Conservation (phyloP, 2,797 vertebrate genomes). For the Diceros bicornis region DNA sequence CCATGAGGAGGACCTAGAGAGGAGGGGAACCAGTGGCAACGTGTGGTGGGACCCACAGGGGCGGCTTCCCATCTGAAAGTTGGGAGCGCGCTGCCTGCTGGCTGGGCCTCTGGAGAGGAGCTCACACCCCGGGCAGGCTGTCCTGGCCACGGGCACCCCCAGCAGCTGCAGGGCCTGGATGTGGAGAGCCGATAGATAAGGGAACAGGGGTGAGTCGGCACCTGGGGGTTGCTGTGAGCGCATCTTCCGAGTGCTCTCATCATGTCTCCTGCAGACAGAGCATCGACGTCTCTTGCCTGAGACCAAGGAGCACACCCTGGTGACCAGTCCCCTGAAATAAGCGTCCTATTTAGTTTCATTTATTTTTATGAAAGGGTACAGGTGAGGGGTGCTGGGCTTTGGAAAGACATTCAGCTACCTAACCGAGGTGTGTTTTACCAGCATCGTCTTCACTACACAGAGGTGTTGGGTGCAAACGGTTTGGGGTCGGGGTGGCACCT, state of each 20-base stretch:
- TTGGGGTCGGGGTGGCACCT: fast-evolving
- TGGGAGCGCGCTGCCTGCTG: fast-evolving
- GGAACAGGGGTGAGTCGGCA: fast-evolving
- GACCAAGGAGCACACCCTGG: background rate
- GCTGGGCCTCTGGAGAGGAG: background rate
- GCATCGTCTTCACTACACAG: background rate
- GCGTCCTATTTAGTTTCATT: background rate
- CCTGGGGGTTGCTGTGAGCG: fast-evolving
- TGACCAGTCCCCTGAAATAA: background rate
- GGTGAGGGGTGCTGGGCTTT: too few relatives aligned
- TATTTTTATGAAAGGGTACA: background rate
- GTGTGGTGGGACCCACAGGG: fast-evolving
- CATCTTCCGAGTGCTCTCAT: background rate
- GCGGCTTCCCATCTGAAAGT: background rate
- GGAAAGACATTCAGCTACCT: background rate
- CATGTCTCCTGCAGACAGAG: background rate
- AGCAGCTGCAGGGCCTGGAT: background rate
- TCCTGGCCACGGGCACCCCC: fast-evolving
- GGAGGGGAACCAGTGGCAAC: background rate
- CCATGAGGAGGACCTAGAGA: fast-evolving
- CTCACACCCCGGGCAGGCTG: fast-evolving
- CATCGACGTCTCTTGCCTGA: background rate
- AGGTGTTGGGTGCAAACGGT: background rate
- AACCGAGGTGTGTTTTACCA: background rate
- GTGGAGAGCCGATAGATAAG: too few relatives aligned